Conservation (phyloP, 1,140 invertebrate genomes). For the Cydia amplana region DNA sequence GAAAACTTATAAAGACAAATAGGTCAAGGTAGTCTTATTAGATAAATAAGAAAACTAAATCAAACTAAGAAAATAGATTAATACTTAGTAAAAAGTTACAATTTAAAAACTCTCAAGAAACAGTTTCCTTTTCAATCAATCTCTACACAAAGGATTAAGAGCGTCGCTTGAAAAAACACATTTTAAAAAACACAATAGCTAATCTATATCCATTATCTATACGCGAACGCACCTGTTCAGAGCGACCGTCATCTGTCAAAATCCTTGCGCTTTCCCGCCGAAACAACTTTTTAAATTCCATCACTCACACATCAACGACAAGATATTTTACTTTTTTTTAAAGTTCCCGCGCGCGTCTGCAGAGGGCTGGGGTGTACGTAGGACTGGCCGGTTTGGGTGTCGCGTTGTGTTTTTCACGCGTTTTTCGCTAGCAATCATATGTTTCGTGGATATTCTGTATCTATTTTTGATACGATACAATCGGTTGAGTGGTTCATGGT, state of each 20-base stretch:
- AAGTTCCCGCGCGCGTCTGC: constrained; percentile 2
- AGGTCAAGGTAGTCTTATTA: background rate
- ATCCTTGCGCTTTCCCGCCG: constrained; percentile 23
- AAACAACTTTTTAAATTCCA: constrained; percentile 30
- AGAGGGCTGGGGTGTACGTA: background rate
- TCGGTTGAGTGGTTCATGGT: constrained; percentile 3
- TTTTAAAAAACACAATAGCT: background rate
- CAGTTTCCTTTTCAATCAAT: background rate
- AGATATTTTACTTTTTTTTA: constrained; percentile 4
- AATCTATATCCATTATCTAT: constrained; percentile 18
- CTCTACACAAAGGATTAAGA: background rate
- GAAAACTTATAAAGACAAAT: background rate
- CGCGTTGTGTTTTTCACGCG: background rate
- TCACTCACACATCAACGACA: constrained; percentile 15
- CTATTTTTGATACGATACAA: constrained; percentile 29
- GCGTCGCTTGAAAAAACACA: constrained; percentile 5
- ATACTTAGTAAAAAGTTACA: background rate
- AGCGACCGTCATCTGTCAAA: constrained; percentile 27
- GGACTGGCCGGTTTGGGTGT: constrained; percentile 12
- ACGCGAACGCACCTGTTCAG: constrained; percentile 24
- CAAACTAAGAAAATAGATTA: no score
- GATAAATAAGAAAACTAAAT: no score
- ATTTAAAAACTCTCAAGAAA: background rate
- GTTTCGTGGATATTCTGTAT: background rate
- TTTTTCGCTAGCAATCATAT: constrained; percentile 22